Conservation (phyloP, 2,888 invertebrate genomes). For the Acanthococcus lagerstroemiae region DNA sequence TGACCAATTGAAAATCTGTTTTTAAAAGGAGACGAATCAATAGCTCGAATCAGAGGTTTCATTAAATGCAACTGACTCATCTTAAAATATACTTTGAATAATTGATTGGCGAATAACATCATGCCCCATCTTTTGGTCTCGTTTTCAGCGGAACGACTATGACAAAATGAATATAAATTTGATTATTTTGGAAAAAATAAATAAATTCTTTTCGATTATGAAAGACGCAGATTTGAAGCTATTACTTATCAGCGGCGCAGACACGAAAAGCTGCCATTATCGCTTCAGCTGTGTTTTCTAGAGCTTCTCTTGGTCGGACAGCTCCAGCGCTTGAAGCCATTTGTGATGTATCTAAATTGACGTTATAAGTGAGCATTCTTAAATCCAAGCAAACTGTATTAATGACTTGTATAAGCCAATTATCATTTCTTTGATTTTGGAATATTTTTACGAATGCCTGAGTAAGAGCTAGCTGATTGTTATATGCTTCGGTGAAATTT, state of each 20-base stretch:
- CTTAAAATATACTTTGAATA: slow-evolving; percentile 92
- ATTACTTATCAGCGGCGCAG: slow-evolving; percentile 81
- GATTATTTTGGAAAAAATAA: neutral
- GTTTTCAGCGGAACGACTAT: slow-evolving; percentile 61
- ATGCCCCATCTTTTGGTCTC: slow-evolving; percentile 94
- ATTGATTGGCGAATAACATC: slow-evolving; percentile 90
- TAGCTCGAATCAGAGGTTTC: slow-evolving; percentile 91
- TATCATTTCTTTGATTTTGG: slow-evolving; percentile 82
- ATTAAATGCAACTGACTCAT: slow-evolving; percentile 81
- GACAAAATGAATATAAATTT: no score
- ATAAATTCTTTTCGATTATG: neutral
- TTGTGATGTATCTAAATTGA: slow-evolving; percentile 46
- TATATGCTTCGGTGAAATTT: slow-evolving; percentile 55
- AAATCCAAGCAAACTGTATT: slow-evolving; percentile 81
- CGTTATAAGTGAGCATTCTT: slow-evolving; percentile 68
- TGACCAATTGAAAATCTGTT: slow-evolving; percentile 84
- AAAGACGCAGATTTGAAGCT: slow-evolving; percentile 31
- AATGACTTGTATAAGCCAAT: slow-evolving; percentile 94
- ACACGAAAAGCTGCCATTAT: slow-evolving; percentile 88
- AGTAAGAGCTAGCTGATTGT: slow-evolving; percentile 64
- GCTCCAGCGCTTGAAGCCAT: slow-evolving; percentile 31
- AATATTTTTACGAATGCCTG: slow-evolving; percentile 71
- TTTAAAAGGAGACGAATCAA: slow-evolving; percentile 83
- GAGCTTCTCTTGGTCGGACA: slow-evolving; percentile 49
- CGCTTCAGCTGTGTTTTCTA: slow-evolving; percentile 89